Evolutionary conservation across 2,797 vertebrate genomes (phyloP).

Genomic region (Silurus aristotelis): DNA sequence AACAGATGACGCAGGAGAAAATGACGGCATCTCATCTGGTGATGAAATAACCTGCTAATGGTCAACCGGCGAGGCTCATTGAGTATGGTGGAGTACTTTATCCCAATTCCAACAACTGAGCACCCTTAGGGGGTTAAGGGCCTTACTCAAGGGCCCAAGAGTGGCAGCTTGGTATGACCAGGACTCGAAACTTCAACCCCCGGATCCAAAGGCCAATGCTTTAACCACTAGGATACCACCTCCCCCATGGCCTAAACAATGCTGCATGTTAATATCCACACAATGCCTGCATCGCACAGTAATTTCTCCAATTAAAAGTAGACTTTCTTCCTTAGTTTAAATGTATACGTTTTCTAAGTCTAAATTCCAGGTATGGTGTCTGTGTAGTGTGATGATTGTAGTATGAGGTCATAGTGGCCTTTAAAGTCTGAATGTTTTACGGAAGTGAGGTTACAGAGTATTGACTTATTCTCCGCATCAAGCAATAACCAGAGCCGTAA

Average conservation of each 20-base stretch:
- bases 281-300: not conserved
- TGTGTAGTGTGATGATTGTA: not conserved
- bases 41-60: not conserved
- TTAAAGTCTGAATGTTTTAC: not conserved
- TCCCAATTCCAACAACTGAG: too few relatives aligned
- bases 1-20: constrained; percentile 1
- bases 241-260: not conserved
- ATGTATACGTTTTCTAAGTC: too few relatives aligned
- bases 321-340: not conserved
- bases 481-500: constrained; percentile 1
- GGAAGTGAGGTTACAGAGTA: not conserved
- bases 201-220: too few relatives aligned
- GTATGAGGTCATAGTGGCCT: not conserved
- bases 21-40: not conserved
- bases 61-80: not conserved
- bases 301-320: not conserved
- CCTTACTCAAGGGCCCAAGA: too few relatives aligned
- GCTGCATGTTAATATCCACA: not conserved
- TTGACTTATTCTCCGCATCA: not conserved
- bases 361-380: not conserved
- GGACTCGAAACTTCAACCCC: too few relatives aligned
- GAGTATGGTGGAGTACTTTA: too few relatives aligned
- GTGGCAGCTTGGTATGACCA: too few relatives aligned
- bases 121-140: too few relatives aligned
- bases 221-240: too few relatives aligned